Conservation (phyloP, 2,888 invertebrate species). For the Melanostoma mellinum region DNA sequence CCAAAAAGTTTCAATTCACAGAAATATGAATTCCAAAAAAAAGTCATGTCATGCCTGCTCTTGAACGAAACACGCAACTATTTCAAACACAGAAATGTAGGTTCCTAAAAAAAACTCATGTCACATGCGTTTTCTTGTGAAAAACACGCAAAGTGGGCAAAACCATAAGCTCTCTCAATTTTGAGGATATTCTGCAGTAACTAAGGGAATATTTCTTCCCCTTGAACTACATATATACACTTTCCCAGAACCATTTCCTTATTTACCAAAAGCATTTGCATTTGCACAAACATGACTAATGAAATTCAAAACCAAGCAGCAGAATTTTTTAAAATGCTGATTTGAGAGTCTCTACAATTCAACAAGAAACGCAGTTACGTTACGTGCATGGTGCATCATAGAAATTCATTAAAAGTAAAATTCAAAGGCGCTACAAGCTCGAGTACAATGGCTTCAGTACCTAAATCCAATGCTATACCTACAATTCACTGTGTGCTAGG, state of each 20-base stretch:
- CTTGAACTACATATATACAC: neutral
- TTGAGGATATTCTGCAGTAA: too few relatives aligned
- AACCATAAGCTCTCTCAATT: too few relatives aligned
- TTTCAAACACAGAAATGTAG: too few relatives aligned
- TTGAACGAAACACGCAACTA: too few relatives aligned
- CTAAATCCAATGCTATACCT: constrained; percentile 29
- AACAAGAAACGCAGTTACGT: neutral
- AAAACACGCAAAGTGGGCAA: too few relatives aligned
- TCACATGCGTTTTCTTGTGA: too few relatives aligned
- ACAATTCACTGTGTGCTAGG: neutral
- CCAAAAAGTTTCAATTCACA: too few relatives aligned
- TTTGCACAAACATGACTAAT: constrained; percentile 9
- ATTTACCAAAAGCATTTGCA: constrained; percentile 7
- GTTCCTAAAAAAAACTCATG: too few relatives aligned
- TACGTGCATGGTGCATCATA: neutral
- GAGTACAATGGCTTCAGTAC: constrained; percentile 38
- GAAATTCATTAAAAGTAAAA: constrained; percentile 24
- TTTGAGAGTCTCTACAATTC: neutral
- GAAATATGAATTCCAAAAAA: too few relatives aligned
- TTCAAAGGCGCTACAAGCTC: constrained; percentile 32
- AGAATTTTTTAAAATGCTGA: constrained; percentile 5
- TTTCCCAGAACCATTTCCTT: neutral
- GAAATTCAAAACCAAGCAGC: constrained; percentile 15
- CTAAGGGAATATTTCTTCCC: too few relatives aligned
- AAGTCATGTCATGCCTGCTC: too few relatives aligned